A percentile compares a stretch with the other conserved stretches of the same genome.
phyloP scores from a whole-genome alignment of 2,888 invertebrate genomes.

The Drosophila eohydei region DNA sequence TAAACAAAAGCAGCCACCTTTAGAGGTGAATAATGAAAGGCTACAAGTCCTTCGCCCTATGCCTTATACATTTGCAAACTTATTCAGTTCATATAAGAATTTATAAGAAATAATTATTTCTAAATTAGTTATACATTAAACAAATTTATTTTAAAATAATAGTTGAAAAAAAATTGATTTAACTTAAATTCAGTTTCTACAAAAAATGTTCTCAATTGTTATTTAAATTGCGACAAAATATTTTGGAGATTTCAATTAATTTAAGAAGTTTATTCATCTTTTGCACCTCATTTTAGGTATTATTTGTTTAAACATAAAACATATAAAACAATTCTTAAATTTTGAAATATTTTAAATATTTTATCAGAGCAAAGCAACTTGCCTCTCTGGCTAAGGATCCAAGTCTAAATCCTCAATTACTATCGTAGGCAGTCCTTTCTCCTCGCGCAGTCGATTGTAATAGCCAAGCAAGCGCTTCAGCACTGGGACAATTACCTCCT shows the following conservation, averaged over 20 bases:
- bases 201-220: too few species aligned
- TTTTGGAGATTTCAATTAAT: too few species aligned
- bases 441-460: not conserved
- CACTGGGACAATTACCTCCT: constrained; percentile 12
- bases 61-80: not conserved
- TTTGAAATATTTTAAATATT: not conserved
- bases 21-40: not conserved
- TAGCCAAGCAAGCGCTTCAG: constrained; percentile 4
- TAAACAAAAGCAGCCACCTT: not conserved
- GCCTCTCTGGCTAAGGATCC: not conserved
- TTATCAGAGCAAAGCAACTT: not conserved
- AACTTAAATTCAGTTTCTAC: too few species aligned
- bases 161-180: too few species aligned
- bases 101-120: not conserved
- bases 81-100: not conserved
- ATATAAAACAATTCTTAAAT: not conserved
- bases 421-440: not conserved
- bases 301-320: too few species aligned
- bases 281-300: too few species aligned
- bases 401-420: not conserved
- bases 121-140: too few species aligned
- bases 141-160: too few species aligned
- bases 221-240: too few species aligned
- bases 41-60: not conserved
- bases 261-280: too few species aligned